phyloP scores from a whole-genome alignment of 2,113 vertebrate species.

The Actenoides lindsayi region DNA sequence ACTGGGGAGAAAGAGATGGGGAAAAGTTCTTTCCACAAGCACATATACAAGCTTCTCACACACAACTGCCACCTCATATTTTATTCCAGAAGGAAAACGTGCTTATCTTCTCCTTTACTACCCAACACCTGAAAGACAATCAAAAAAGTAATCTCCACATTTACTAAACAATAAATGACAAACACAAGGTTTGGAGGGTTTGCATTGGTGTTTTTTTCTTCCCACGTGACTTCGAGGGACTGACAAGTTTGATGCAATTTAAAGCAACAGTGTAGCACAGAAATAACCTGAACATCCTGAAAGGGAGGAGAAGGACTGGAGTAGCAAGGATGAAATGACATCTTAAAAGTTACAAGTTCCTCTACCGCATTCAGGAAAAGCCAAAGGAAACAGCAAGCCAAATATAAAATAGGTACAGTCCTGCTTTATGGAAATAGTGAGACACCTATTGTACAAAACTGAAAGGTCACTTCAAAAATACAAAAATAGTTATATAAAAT shows the following conservation, averaged over 20 bases:
- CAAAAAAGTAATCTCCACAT: background rate
- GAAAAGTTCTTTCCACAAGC: background rate
- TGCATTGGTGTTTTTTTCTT: background rate
- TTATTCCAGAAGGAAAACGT: background rate
- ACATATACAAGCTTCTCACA: background rate
- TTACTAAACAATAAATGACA: background rate
- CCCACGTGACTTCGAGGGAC: accelerated
- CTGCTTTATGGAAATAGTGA: slow-evolving; percentile 28
- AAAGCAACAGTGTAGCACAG: background rate
- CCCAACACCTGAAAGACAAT: accelerated
- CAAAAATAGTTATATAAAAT: background rate
- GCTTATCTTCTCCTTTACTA: background rate
- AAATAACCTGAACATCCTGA: background rate
- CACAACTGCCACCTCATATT: background rate
- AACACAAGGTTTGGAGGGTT: background rate
- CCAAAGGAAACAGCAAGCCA: background rate
- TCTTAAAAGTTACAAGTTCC: background rate
- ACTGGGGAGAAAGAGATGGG: background rate
- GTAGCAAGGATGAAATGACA: background rate
- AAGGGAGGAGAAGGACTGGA: background rate
- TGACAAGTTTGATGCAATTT: background rate
- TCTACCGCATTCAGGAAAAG: background rate
- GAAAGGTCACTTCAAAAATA: background rate
- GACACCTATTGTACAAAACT: slow-evolving; percentile 56
- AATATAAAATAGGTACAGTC: background rate